These are phyloP conservation scores for Nannospalax galili DNA, from an alignment of 2,113 vertebrate species.

Conservation along the genomic window DNA sequence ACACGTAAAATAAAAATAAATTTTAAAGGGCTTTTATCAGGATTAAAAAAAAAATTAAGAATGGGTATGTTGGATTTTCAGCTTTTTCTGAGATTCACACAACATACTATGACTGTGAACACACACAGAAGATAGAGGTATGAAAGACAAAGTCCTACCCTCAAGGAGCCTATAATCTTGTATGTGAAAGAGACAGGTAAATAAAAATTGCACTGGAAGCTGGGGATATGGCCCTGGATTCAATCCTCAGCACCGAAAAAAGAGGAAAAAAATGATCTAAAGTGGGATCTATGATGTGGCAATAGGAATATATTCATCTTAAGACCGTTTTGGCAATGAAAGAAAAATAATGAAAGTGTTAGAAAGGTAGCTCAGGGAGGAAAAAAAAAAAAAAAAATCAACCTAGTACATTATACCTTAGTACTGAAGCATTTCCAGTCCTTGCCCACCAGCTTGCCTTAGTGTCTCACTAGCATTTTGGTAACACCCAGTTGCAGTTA, in stretches of 20 bases:
- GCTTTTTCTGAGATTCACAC: background rate
- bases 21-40: no score
- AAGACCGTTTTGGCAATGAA: background rate
- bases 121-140: no score
- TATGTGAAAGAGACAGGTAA: background rate
- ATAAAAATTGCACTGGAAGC: background rate
- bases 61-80: background rate
- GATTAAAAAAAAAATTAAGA: background rate
- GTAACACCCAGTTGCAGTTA: background rate
- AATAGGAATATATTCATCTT: background rate
- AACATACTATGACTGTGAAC: background rate
- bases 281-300: background rate
- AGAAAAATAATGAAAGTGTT: background rate
- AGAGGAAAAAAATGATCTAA: background rate
- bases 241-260: background rate
- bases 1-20: no score
- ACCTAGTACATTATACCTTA: background rate
- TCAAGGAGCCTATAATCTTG: background rate
- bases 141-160: background rate
- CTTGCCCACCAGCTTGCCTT: background rate
- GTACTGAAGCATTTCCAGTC: background rate
- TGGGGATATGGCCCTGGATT: no score
- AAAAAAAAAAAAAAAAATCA: background rate
- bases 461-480: background rate
- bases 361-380: background rate